Evolutionary conservation across 1,140 invertebrate species (phyloP).

Genomic region (Gonatopus flavifemur): DNA sequence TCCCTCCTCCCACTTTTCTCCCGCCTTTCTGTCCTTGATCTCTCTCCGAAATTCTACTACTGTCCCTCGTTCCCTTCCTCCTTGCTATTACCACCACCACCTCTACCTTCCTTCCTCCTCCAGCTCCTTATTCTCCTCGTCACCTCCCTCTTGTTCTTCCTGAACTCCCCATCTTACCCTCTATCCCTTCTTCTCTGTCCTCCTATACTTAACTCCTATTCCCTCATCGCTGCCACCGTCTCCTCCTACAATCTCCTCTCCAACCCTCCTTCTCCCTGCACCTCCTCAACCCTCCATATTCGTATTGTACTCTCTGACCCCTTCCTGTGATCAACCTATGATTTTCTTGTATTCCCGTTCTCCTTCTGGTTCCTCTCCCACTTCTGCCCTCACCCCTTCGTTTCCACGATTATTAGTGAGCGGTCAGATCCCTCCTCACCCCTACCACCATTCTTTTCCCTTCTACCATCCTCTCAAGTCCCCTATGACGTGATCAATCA

Average conservation of each 20-base stretch:
- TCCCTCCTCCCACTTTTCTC: no score
- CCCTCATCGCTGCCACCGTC: no score
- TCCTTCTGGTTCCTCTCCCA: no score
- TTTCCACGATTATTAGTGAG: not conserved
- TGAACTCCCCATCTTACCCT: slow-evolving; percentile 1
- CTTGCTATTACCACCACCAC: no score
- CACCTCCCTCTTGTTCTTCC: not conserved
- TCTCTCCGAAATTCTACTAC: no score
- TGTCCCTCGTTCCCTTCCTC: no score
- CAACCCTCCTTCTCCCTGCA: not conserved
- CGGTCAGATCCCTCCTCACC: not conserved
- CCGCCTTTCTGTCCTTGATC: no score
- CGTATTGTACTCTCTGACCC: not conserved
- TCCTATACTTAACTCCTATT: not conserved
- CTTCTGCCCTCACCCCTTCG: not conserved
- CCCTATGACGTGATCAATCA: not conserved
- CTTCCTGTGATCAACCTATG: not conserved
- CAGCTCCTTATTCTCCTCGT: no score
- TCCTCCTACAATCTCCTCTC: no score
- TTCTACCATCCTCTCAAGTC: not conserved
- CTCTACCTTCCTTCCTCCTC: no score
- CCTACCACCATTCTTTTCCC: not conserved
- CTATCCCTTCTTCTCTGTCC: not conserved
- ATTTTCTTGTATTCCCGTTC: no score
- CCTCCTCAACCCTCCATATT: not conserved